phyloP scores from a whole-genome alignment of 2,113 vertebrate species.

The Heloderma charlesbogerti region DNA sequence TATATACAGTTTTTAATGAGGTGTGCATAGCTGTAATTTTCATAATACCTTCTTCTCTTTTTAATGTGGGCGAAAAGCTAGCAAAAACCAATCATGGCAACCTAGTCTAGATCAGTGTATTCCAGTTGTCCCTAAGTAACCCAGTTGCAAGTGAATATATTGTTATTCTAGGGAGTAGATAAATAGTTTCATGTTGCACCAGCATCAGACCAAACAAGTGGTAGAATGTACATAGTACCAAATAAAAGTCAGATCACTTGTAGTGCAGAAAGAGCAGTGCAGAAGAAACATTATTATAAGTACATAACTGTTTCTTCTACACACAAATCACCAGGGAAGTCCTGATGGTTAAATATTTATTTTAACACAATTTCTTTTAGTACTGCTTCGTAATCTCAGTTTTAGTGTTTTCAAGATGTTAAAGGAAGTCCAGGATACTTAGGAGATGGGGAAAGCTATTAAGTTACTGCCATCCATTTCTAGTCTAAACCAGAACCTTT shows the following conservation, averaged over 20 bases:
- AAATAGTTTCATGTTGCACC: background rate
- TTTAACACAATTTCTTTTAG: background rate
- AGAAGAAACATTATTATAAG: background rate
- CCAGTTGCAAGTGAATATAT: background rate
- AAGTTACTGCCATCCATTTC: background rate
- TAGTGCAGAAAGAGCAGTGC: background rate
- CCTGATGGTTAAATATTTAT: background rate
- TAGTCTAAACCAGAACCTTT: background rate
- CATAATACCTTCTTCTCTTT: background rate
- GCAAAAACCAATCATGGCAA: background rate
- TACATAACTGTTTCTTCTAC: background rate
- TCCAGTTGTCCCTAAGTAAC: background rate
- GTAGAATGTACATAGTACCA: background rate
- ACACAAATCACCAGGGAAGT: background rate
- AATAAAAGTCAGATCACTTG: background rate
- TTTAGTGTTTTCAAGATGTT: constrained; percentile 62
- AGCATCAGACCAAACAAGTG: background rate
- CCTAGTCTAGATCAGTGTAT: background rate
- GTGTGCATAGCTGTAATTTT: background rate
- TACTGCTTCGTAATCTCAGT: constrained; percentile 17
- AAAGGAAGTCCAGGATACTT: constrained; percentile 64
- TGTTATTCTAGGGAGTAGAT: background rate
- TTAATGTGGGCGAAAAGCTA: background rate
- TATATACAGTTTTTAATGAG: background rate
- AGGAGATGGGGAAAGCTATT: constrained; percentile 73